Conservation (phyloP, 2,113 vertebrate genomes). For the Sitta europaea region DNA sequence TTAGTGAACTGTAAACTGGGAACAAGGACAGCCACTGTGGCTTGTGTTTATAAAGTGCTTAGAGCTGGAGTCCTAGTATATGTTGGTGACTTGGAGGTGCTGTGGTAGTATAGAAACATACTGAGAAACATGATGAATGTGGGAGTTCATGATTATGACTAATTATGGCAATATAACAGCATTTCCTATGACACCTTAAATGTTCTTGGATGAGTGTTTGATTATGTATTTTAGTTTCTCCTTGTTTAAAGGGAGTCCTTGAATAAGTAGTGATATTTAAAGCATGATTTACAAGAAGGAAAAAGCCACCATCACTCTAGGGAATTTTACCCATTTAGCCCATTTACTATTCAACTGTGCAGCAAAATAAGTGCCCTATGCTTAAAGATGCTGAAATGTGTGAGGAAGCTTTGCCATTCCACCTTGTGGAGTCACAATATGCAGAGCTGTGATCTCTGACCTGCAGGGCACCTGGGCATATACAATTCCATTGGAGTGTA, state of each 20-base stretch:
- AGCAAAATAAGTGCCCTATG: background rate
- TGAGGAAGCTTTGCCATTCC: background rate
- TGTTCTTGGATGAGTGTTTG: background rate
- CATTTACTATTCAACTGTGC: background rate
- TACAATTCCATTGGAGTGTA: background rate
- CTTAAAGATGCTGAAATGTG: background rate
- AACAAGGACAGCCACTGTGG: background rate
- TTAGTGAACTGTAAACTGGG: background rate
- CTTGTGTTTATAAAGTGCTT: background rate
- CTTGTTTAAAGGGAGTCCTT: background rate
- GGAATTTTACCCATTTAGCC: background rate
- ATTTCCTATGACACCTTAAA: background rate
- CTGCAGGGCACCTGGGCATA: background rate
- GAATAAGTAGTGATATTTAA: background rate
- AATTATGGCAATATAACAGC: background rate
- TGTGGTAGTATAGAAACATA: background rate
- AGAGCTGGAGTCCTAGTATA: background rate
- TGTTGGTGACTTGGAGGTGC: background rate
- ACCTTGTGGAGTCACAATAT: background rate
- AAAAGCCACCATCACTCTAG: background rate
- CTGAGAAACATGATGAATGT: background rate
- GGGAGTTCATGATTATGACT: background rate
- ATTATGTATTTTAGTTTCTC: background rate
- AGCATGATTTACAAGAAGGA: background rate
- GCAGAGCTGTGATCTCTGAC: conserved; percentile 22